phyloP scores from a whole-genome alignment of 2,888 invertebrate genomes.

The Drosophila kanekoi region DNA sequence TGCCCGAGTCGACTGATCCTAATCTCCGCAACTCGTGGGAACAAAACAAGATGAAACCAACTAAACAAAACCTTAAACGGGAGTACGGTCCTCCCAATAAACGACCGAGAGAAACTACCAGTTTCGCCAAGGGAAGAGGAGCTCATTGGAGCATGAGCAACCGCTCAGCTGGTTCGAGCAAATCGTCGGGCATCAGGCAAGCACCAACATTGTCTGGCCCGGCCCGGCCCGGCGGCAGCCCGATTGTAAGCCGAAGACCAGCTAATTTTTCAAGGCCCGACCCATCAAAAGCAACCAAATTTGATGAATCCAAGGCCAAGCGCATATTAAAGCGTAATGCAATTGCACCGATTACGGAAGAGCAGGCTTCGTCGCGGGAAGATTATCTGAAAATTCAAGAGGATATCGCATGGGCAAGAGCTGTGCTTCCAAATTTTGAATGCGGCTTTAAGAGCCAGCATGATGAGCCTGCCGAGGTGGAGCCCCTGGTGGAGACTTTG shows the following conservation, averaged over 20 bases:
- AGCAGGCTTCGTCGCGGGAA: constrained; percentile 9
- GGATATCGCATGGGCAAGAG: constrained; percentile 33
- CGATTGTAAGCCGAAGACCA: constrained; percentile 19
- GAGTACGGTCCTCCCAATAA: constrained; percentile 12
- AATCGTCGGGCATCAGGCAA: background rate
- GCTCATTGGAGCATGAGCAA: background rate
- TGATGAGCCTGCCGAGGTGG: background rate
- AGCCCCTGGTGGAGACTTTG: constrained; percentile 10
- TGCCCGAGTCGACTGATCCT: constrained; percentile 12
- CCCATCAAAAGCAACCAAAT: constrained; percentile 8
- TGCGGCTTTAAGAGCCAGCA: too few relatives aligned
- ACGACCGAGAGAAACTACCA: constrained; percentile 6
- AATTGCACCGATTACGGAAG: constrained; percentile 24
- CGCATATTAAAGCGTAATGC: constrained; percentile 23
- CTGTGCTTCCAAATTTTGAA: constrained; percentile 18
- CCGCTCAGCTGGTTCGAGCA: background rate
- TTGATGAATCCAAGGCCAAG: constrained; percentile 12
- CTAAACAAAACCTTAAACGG: constrained; percentile 7
- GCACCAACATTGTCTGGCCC: background rate
- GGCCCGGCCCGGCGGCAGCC: background rate
- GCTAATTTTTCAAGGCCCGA: constrained; percentile 5
- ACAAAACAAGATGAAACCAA: constrained; percentile 24
- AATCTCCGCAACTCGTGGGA: constrained; percentile 24
- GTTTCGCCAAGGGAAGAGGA: background rate
- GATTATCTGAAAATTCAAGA: constrained; percentile 22